These are phyloP conservation scores for Notodonta ziczac DNA, from an alignment of 2,888 invertebrate species.

Conservation along the genomic window DNA sequence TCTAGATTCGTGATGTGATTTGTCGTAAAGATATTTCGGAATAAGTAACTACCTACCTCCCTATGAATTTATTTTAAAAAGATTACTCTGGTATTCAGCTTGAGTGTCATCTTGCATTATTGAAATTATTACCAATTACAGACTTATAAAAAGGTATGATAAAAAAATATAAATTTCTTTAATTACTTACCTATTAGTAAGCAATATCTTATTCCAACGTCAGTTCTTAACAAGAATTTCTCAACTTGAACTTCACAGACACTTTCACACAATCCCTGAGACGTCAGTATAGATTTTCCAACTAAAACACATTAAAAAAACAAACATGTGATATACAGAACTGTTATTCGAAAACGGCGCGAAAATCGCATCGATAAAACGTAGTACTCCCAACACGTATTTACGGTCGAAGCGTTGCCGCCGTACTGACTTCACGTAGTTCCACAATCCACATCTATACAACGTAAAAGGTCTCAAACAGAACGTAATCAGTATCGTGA, in stretches of 20 bases:
- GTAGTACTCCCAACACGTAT: slow-evolving; percentile 47
- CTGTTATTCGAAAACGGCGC: slow-evolving; percentile 50
- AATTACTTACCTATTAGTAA: background rate
- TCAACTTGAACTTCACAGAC: slow-evolving; percentile 18
- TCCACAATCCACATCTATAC: slow-evolving; percentile 28
- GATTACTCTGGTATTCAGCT: background rate
- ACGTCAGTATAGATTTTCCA: slow-evolving; percentile 29
- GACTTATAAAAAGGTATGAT: background rate
- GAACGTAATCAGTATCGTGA: slow-evolving; percentile 22
- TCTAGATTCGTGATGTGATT: background rate
- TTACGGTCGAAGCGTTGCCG: slow-evolving; percentile 56
- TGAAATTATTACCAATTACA: background rate
- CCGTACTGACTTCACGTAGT: slow-evolving; percentile 59
- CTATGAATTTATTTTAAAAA: background rate
- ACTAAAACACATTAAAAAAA: slow-evolving; percentile 61
- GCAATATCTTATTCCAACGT: background rate
- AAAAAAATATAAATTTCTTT: background rate
- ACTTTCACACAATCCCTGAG: slow-evolving; percentile 16
- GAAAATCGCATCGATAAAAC: slow-evolving; percentile 49
- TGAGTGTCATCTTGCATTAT: background rate
- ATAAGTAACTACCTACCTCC: background rate
- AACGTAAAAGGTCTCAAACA: slow-evolving; percentile 28
- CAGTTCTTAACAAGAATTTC: background rate
- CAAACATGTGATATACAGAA: slow-evolving; percentile 46
- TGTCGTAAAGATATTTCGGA: background rate